Conservation (phyloP, 2,797 vertebrate genomes). For the Danio jaintianensis region DNA sequence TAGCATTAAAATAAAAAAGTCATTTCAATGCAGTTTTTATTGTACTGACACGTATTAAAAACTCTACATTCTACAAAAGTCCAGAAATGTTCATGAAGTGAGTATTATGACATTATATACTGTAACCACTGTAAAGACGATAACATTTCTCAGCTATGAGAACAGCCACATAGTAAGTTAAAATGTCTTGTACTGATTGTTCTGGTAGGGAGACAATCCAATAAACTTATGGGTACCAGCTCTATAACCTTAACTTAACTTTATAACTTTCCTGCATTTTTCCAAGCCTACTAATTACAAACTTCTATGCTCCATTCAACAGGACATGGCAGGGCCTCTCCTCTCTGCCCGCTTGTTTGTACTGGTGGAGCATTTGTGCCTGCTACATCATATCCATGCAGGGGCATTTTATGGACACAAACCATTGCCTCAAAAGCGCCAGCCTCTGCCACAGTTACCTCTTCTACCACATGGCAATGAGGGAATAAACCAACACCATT, state of each 20-base stretch:
- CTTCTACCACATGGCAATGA: slow-evolving; percentile 85
- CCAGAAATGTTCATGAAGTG: not conserved
- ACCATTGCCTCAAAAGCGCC: slow-evolving; percentile 87
- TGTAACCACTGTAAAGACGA: not conserved
- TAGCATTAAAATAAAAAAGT: not conserved
- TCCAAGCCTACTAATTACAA: not conserved
- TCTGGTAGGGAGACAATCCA: not conserved
- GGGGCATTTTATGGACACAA: slow-evolving; percentile 93
- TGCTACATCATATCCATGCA: slow-evolving; percentile 75
- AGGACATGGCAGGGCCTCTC: slow-evolving; percentile 76
- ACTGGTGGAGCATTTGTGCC: slow-evolving; percentile 76
- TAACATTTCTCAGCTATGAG: not conserved
- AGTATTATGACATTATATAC: not conserved
- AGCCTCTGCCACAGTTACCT: slow-evolving; percentile 87
- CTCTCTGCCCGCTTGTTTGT: slow-evolving; percentile 73
- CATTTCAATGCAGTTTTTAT: no score
- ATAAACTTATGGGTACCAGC: not conserved
- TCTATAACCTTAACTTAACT: no score
- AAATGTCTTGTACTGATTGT: no score
- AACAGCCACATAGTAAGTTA: not conserved
- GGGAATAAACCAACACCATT: slow-evolving; percentile 82
- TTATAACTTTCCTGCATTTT: not conserved
- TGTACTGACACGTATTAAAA: no score
- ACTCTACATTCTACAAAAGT: not conserved
- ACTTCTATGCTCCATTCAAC: slow-evolving; percentile 28